Conservation (phyloP, 2,888 invertebrate genomes). For the Phyto melanocephala region DNA sequence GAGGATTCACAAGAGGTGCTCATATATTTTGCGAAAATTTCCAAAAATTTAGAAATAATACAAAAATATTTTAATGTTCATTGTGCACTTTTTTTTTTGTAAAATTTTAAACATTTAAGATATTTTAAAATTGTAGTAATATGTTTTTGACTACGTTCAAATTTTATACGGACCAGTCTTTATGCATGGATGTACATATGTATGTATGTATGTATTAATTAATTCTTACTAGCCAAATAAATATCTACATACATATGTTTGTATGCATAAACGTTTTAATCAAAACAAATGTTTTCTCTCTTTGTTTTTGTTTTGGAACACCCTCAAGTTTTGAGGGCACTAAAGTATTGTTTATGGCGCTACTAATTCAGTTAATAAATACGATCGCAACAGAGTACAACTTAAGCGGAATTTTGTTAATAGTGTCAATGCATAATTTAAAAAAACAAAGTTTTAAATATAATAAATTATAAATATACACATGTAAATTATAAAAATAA, state of each 20-base stretch:
- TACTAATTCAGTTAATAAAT: constrained; percentile 55
- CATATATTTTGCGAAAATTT: no score
- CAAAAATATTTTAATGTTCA: no score
- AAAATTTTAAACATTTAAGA: no score
- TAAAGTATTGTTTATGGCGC: constrained; percentile 16
- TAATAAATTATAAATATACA: neutral
- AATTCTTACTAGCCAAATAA: constrained; percentile 17
- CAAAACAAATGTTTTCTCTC: constrained; percentile 31
- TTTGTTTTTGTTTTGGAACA: constrained; percentile 36
- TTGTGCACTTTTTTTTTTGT: no score
- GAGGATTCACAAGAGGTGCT: no score
- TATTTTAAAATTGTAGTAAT: no score
- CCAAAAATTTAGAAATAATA: no score
- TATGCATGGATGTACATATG: neutral
- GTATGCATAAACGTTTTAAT: neutral
- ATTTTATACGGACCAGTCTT: no score
- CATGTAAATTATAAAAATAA: neutral
- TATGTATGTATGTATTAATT: neutral
- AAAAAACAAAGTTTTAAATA: neutral
- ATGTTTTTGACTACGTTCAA: no score
- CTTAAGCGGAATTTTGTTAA: constrained; percentile 44
- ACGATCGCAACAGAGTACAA: constrained; percentile 35
- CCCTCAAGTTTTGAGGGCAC: constrained; percentile 39
- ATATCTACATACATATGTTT: no score
- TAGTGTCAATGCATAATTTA: neutral